These are phyloP conservation scores for Morpho achilles DNA, from an alignment of 2,888 invertebrate species.

Conservation along the genomic window DNA sequence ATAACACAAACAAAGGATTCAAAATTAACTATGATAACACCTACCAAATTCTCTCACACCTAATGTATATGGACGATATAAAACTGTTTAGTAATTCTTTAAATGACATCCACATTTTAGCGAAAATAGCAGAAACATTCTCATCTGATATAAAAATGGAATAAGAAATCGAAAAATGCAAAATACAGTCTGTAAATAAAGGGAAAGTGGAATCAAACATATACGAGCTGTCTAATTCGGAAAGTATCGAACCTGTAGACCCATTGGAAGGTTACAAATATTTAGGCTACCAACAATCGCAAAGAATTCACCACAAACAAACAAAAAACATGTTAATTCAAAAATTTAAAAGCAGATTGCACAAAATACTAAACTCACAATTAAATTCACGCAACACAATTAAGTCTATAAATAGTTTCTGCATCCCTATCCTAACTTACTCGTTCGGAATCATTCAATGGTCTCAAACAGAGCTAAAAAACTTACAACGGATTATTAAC, in stretches of 20 bases:
- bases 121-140: slow-evolving; percentile 14
- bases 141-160: slow-evolving; percentile 16
- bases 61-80: slow-evolving; percentile 26
- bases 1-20: slow-evolving; percentile 3
- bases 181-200: slow-evolving; percentile 6
- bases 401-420: slow-evolving; percentile 28
- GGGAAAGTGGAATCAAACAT: slow-evolving; percentile 1
- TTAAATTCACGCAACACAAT: slow-evolving; percentile 22
- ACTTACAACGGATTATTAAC: slow-evolving; percentile 23
- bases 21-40: slow-evolving; percentile 3
- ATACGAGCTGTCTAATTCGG: slow-evolving; percentile 3
- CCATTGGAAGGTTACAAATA: slow-evolving; percentile 19
- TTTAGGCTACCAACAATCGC: slow-evolving; percentile 21
- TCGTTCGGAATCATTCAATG: slow-evolving; percentile 30
- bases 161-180: slow-evolving; percentile 21
- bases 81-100: slow-evolving; percentile 16
- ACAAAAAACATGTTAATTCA: too few species aligned
- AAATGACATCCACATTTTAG: slow-evolving; percentile 3
- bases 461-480: slow-evolving; percentile 23
- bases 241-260: slow-evolving; percentile 8
- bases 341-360: slow-evolving; percentile 18
- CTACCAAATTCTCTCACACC: neutral
- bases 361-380: slow-evolving; percentile 15
- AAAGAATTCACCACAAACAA: slow-evolving; percentile 14
- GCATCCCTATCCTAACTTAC: slow-evolving; percentile 29